Conservation (phyloP, 2,113 vertebrate species). For the Thalassoma bifasciatum region DNA sequence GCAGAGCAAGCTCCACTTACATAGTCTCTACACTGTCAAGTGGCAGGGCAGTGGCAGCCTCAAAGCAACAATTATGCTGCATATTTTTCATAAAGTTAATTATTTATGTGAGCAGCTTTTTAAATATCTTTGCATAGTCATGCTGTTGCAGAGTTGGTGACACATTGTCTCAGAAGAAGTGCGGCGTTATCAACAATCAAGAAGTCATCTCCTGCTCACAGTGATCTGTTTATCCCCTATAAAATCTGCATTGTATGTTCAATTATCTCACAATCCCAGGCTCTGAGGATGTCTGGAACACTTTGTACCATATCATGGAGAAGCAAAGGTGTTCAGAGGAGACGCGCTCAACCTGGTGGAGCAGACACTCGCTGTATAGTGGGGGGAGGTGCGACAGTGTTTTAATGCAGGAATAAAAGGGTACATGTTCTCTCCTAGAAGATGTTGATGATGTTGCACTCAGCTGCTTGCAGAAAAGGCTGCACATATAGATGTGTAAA, state of each 20-base stretch:
- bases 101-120: neutral
- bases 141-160: neutral
- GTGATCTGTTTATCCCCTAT: no score
- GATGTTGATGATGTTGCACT: neutral
- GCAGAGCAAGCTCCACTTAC: neutral
- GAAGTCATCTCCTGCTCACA: no score
- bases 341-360: neutral
- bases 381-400: neutral
- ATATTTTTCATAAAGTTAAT: neutral
- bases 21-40: neutral
- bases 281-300: neutral
- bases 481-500: neutral
- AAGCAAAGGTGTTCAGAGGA: neutral
- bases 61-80: neutral
- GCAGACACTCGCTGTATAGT: neutral
- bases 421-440: neutral
- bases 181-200: no score
- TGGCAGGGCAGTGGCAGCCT: neutral
- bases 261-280: neutral
- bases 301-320: neutral
- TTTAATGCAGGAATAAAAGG: neutral
- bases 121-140: neutral
- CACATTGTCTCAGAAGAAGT: neutral
- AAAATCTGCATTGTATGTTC: no score
- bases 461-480: neutral